Evolutionary conservation across 2,113 vertebrate genomes (phyloP).

Genomic region (Seriola aureovittata): DNA sequence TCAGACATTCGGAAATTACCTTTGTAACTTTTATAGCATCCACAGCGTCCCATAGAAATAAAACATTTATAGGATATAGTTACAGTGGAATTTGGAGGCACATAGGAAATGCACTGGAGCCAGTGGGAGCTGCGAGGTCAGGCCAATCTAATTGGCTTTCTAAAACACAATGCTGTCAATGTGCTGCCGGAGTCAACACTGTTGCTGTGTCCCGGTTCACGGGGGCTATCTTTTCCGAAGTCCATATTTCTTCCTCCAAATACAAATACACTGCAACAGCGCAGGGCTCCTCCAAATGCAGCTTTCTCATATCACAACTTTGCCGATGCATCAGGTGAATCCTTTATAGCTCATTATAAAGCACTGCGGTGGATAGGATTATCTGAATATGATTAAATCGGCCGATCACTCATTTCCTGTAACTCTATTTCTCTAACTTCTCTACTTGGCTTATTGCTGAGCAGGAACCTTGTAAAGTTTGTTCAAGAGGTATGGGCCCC

Average conservation of each 20-base stretch:
- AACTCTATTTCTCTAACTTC: background rate
- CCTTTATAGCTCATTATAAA: background rate
- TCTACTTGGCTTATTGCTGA: background rate
- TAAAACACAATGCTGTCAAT: constrained; percentile 32
- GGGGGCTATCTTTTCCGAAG: background rate
- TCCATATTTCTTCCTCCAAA: constrained; percentile 6
- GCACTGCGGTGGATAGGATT: background rate
- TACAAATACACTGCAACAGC: background rate
- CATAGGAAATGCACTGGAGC: constrained; percentile 13
- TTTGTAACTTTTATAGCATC: constrained; percentile 42
- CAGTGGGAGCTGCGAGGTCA: constrained; percentile 27
- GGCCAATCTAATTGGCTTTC: constrained; percentile 46
- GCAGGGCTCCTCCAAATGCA: background rate
- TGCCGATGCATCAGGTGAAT: no score
- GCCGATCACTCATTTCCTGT: background rate
- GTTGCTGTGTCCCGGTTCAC: constrained; percentile 3
- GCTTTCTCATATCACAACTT: background rate
- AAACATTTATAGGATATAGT: constrained; percentile 42
- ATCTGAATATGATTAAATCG: background rate
- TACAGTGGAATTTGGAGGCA: constrained; percentile 14
- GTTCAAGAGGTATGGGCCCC: background rate
- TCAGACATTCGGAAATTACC: constrained; percentile 54
- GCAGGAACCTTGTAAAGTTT: constrained; percentile 18
- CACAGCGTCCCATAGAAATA: constrained; percentile 9
- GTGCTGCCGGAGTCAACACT: constrained; percentile 41